Evolutionary conservation across 1,140 invertebrate genomes (phyloP), one percentile per base, ranked within the genome.

Genomic region (Drosophila navojoa): DNA sequence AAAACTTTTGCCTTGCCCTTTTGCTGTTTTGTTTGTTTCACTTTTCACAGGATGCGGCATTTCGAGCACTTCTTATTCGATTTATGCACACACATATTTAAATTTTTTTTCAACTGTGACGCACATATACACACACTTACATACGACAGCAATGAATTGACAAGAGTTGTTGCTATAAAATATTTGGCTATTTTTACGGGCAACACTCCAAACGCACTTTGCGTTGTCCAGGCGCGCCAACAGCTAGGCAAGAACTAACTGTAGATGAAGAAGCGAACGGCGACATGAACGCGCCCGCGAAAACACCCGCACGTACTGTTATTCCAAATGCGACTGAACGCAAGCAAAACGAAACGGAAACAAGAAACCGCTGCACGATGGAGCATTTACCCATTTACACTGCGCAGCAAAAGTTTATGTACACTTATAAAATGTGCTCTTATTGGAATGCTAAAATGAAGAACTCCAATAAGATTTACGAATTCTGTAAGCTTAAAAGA

Each of bases 31-130:
- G 76, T 87, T 86, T 87, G 70, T 86, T 78, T 86, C 76, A 76
- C 75, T 76, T 60, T 76, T 73, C 66, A 77, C 71, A 86, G 82
- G 82, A 86, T 86, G 82, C 82, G 82, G 82, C 82, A 45, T 85
- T 85, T 85, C 54, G 60, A 61, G 70, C 40, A 49, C 44, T 49
- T 60, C 44, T 49, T 60, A 19, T 67, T 38, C 47, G n/a, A 54
- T 10, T n/a, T 29, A 63, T 25, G 49, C 19, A 55, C 59, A 44
- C 49, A 60, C 27, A 25, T 16, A 50, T 44, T 47, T 70, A 15
- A 47, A 35, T 40, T 54, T 32, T 0, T 60, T 45, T 15, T 5
- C 38, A 59, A 54, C 58, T 54, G 47, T 38, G 25, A 54, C 45
- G 38, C 22, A 53, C 52, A 64, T 15, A 16, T 6, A 16, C 42